Percentiles rank a stretch among this genome's conserved stretches.
phyloP scores from a whole-genome alignment of 1,140 invertebrate genomes.

The Apis cerana region DNA sequence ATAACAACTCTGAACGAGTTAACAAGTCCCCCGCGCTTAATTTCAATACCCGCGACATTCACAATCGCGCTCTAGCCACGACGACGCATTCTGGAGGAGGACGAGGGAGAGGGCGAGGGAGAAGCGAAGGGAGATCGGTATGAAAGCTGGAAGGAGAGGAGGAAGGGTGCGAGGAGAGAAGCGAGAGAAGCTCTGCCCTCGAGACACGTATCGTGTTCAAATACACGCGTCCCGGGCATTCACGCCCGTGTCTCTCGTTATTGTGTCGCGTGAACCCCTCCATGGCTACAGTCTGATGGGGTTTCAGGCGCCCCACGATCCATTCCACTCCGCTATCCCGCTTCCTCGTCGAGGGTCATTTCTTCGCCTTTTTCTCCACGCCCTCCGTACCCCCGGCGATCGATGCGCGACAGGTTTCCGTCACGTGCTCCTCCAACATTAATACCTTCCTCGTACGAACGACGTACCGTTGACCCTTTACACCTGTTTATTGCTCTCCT shows the following conservation, averaged over 20 bases:
- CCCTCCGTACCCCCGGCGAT: constrained; percentile 9
- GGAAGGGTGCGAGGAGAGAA: constrained; percentile 14
- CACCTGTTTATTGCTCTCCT: background rate
- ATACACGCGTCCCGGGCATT: constrained; percentile 9
- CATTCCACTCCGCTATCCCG: constrained; percentile 5
- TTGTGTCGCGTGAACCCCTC: constrained; percentile 37
- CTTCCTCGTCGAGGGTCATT: constrained; percentile 37
- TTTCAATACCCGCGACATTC: background rate
- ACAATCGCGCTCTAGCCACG: no score
- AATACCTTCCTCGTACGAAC: background rate
- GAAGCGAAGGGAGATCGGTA: no score
- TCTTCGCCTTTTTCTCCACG: constrained; percentile 45
- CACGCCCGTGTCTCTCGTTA: constrained; percentile 24
- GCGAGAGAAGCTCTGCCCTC: constrained; percentile 22
- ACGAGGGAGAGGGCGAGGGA: no score
- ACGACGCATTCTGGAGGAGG: no score
- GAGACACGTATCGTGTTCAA: constrained; percentile 37
- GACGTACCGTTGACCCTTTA: background rate
- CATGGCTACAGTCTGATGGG: constrained; percentile 34
- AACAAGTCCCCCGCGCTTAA: background rate
- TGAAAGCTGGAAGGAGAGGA: background rate
- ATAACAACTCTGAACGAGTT: background rate
- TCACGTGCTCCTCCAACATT: constrained; percentile 32
- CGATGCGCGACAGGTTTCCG: constrained; percentile 43
- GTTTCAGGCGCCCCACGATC: constrained; percentile 48